A percentile compares a stretch with the other conserved stretches of the same genome.
Evolutionary conservation across 2,113 vertebrate genomes (phyloP).

Genomic region (Erythrolamprus reginae): DNA sequence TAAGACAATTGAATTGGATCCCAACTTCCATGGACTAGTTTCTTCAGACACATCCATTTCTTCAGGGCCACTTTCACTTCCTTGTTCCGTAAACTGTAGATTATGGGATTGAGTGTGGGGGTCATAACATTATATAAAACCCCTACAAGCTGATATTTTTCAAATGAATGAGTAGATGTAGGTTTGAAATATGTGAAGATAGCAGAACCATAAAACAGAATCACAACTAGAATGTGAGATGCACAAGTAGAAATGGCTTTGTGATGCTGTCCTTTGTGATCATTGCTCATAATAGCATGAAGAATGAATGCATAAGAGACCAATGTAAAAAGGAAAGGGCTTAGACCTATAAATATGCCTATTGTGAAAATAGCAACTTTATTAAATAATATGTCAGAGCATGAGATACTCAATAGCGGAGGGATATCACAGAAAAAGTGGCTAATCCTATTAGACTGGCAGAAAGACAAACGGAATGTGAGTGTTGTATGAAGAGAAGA

Average conservation of each 20-base stretch:
- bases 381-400: background rate
- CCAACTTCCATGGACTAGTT: background rate
- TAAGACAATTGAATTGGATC: background rate
- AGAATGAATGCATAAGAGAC: constrained; percentile 33
- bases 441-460: background rate
- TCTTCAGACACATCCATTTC: background rate
- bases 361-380: constrained; percentile 34
- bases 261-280: background rate
- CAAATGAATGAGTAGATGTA: constrained; percentile 9
- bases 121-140: constrained; percentile 48
- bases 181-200: constrained; percentile 46
- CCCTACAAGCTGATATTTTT: constrained; percentile 28
- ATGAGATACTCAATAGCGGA: constrained; percentile 17
- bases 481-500: constrained; percentile 18
- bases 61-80: constrained; percentile 39
- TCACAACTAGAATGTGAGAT: constrained; percentile 36
- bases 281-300: background rate
- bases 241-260: constrained; percentile 35
- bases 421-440: background rate
- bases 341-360: constrained; percentile 29
- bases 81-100: constrained; percentile 58
- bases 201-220: constrained; percentile 40
- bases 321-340: constrained; percentile 24
- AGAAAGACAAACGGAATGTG: background rate
- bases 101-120: constrained; percentile 56